Conservation (phyloP, 2,113 vertebrate genomes). For the Limanda limanda region DNA sequence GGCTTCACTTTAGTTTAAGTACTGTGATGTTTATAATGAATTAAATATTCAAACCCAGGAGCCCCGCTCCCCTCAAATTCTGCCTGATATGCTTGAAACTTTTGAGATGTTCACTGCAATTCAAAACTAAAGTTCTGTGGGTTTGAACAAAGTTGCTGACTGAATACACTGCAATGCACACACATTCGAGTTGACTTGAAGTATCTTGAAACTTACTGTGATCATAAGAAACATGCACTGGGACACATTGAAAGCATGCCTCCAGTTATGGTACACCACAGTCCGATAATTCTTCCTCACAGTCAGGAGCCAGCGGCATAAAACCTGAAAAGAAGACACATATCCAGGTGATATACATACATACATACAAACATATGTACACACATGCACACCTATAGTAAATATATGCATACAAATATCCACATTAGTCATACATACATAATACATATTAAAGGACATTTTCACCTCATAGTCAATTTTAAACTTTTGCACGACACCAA, state of each 20-base stretch:
- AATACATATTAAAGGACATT: not conserved
- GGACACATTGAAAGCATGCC: slow-evolving; percentile 85
- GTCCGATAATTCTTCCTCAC: slow-evolving; percentile 87
- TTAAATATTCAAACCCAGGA: slow-evolving; percentile 9
- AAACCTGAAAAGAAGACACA: slow-evolving; percentile 70
- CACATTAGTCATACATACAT: not conserved
- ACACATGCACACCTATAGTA: not conserved
- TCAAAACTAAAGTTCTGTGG: not conserved
- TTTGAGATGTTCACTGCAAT: not conserved
- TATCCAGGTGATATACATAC: not conserved
- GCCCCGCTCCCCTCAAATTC: not conserved
- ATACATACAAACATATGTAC: not conserved
- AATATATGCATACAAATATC: not conserved
- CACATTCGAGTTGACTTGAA: not conserved
- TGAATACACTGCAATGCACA: not conserved
- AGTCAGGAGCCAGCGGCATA: slow-evolving; percentile 86
- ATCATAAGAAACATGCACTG: slow-evolving; percentile 88
- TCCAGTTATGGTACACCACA: slow-evolving; percentile 87
- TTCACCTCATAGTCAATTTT: slow-evolving; percentile 86
- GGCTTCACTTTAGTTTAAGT: not conserved
- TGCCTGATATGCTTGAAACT: not conserved
- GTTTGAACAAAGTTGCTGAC: slow-evolving; percentile 1
- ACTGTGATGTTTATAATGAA: not conserved
- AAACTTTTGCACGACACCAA: slow-evolving; percentile 84
- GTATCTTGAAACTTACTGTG: slow-evolving; percentile 73